Evolutionary conservation across 2,888 invertebrate species (phyloP).

Genomic region (Cactoblastis cactorum): DNA sequence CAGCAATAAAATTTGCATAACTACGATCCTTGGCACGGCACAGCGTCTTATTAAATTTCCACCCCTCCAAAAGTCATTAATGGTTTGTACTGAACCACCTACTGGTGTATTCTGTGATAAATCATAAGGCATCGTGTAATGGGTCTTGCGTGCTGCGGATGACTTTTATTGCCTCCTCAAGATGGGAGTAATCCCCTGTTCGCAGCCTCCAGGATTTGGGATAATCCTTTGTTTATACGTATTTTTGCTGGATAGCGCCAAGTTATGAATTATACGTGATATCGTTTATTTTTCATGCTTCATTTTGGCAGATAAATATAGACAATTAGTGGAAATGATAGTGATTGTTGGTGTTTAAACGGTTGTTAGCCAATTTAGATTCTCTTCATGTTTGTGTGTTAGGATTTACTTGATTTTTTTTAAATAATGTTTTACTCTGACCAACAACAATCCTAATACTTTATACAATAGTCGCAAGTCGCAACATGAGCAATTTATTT

Average conservation of each 20-base stretch:
- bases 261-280: constrained; percentile 13
- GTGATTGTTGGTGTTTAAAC: too few species aligned
- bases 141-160: constrained; percentile 34
- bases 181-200: constrained; percentile 51
- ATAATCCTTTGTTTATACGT: constrained; percentile 62
- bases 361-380: too few species aligned
- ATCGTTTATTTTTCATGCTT: background rate
- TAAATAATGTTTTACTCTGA: too few species aligned
- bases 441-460: too few species aligned
- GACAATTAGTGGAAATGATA: too few species aligned
- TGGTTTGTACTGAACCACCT: constrained; percentile 76
- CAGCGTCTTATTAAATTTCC: constrained; percentile 77
- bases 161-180: constrained; percentile 69
- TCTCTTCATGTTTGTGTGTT: too few species aligned
- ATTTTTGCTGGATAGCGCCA: constrained; percentile 34
- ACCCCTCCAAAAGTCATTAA: constrained; percentile 76
- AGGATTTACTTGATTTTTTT: too few species aligned
- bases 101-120: constrained; percentile 64
- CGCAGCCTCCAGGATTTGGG: constrained; percentile 43
- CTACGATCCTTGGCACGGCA: constrained; percentile 69
- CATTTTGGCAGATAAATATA: background rate
- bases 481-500: too few species aligned
- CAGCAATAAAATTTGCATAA: constrained; percentile 78
- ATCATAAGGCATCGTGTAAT: constrained; percentile 66
- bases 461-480: too few species aligned